phyloP scores from a whole-genome alignment of 2,113 vertebrate species.

The Cynoglossus semilaevis region DNA sequence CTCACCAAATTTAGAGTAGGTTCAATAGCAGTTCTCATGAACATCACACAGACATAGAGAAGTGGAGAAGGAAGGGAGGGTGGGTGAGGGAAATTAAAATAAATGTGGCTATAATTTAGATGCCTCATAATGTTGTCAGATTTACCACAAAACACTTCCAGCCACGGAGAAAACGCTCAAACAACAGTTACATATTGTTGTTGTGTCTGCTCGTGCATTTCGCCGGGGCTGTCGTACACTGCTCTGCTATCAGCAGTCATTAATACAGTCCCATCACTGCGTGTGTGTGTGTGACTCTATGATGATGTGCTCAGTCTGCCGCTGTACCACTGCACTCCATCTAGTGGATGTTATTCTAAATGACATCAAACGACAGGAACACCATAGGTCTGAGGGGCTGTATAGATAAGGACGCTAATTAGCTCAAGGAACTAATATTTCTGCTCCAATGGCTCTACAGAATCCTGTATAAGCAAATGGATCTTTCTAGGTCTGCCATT shows the following conservation, averaged over 20 bases:
- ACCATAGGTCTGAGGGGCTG: background rate
- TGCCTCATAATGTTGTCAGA: constrained; percentile 62
- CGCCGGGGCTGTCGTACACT: background rate
- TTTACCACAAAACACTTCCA: constrained; percentile 59
- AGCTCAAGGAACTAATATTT: constrained; percentile 22
- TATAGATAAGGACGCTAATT: constrained; percentile 18
- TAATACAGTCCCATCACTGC: background rate
- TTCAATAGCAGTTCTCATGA: constrained; percentile 42
- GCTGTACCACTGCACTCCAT: constrained; percentile 43
- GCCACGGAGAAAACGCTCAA: constrained; percentile 23
- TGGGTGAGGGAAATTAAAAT: constrained; percentile 41
- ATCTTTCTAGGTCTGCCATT: constrained; percentile 36
- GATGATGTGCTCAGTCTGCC: background rate
- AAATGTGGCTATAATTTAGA: constrained; percentile 64
- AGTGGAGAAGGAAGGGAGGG: constrained; percentile 11
- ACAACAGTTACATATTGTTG: constrained; percentile 11
- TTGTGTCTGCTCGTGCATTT: constrained; percentile 4
- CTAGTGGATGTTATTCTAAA: constrained; percentile 52
- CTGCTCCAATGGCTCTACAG: constrained; percentile 4
- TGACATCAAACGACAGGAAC: constrained; percentile 12
- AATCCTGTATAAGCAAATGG: constrained; percentile 29
- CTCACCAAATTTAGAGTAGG: constrained; percentile 24
- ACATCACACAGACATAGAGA: constrained; percentile 14
- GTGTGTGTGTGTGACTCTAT: too few species aligned
- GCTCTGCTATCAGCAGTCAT: constrained; percentile 3